phyloP scores from a whole-genome alignment of 2,113 vertebrate genomes.

The Nothoprocta pentlandii region DNA sequence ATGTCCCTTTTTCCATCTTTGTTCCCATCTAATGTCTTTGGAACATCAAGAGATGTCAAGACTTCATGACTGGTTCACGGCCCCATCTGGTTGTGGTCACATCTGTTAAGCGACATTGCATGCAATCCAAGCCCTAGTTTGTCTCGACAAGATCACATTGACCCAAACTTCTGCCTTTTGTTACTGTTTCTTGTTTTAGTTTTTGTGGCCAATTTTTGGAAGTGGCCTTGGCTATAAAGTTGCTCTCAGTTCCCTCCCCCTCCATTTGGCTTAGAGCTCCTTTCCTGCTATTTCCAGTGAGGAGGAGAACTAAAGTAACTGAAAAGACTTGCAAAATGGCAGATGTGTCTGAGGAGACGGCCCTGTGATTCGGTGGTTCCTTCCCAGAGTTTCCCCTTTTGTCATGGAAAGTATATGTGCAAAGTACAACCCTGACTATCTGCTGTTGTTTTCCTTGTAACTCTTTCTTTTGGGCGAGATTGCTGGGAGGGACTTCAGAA shows the following conservation, averaged over 20 bases:
- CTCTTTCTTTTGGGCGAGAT: fast-evolving
- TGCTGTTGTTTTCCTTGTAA: not conserved
- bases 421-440: not conserved
- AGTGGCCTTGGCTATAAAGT: not conserved
- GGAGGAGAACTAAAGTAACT: not conserved
- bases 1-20: slow-evolving; percentile 7
- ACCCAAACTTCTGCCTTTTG: not conserved
- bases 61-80: not conserved
- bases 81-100: not conserved
- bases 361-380: not conserved
- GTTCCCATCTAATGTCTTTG: not conserved
- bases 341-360: not conserved
- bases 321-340: not conserved
- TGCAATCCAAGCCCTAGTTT: not conserved
- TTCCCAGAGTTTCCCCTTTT: not conserved
- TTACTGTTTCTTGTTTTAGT: not conserved
- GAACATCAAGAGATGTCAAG: slow-evolving; percentile 36
- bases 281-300: not conserved
- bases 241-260: not conserved
- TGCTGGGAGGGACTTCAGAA: not conserved
- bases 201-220: not conserved
- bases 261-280: not conserved
- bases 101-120: not conserved
- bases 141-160: not conserved
- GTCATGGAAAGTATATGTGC: not conserved